phyloP scores from a whole-genome alignment of 1,140 invertebrate genomes.

The Drosophila leontia region DNA sequence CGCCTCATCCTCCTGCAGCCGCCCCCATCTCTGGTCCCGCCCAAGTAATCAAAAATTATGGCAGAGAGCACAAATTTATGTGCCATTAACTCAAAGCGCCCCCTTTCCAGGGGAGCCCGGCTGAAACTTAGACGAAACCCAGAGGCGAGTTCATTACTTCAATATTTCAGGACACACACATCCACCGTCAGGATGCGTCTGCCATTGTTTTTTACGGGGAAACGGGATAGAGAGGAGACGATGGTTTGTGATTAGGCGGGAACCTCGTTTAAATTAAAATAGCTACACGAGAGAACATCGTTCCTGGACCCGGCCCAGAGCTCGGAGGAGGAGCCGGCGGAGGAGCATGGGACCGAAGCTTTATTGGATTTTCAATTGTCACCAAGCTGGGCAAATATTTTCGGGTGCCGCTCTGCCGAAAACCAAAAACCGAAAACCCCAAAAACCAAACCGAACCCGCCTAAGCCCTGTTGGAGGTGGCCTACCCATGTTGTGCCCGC shows the following conservation, averaged over 20 bases:
- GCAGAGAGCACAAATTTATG: constrained; percentile 72
- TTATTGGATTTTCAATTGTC: constrained; percentile 83
- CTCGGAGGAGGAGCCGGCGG: background rate
- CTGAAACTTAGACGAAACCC: constrained; percentile 44
- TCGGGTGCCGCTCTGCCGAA: constrained; percentile 44
- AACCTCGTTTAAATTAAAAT: constrained; percentile 82
- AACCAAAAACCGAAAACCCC: constrained; percentile 48
- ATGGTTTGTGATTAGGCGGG: constrained; percentile 73
- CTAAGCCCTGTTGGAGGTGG: constrained; percentile 54
- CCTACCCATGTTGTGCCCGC: constrained; percentile 10
- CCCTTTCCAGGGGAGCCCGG: constrained; percentile 8
- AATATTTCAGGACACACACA: constrained; percentile 64
- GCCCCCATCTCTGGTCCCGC: constrained; percentile 39
- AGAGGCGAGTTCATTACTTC: constrained; percentile 77
- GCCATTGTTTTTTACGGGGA: constrained; percentile 43
- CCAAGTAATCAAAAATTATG: constrained; percentile 81
- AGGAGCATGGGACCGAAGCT: constrained; percentile 29
- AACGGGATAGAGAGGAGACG: background rate
- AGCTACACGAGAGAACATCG: constrained; percentile 58
- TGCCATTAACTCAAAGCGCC: constrained; percentile 76
- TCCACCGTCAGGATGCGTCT: constrained; percentile 51
- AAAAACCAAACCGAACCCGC: constrained; percentile 55
- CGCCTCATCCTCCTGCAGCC: background rate
- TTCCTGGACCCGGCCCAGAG: background rate
- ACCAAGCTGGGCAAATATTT: constrained; percentile 73